Evolutionary conservation across 1,140 invertebrate genomes (phyloP).

Genomic region (Stegodyphus mimosarum): DNA sequence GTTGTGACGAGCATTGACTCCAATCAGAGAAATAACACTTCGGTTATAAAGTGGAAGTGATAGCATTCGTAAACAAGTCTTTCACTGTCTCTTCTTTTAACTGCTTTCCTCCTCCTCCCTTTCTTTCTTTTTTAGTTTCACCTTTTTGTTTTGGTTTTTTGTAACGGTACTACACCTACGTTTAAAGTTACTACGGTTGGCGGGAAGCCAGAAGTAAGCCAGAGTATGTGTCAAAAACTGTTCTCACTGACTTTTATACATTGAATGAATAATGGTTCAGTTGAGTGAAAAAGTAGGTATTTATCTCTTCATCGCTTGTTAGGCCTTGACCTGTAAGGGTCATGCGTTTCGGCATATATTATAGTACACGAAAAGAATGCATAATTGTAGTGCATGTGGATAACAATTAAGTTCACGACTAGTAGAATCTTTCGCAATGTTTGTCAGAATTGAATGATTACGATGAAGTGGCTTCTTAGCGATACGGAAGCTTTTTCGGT

Average conservation of each 20-base stretch:
- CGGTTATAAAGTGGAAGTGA: conserved; percentile 45
- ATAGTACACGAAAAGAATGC: conserved; percentile 25
- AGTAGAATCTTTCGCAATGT: not conserved
- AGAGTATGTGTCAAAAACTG: conserved; percentile 1
- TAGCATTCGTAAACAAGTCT: conserved; percentile 50
- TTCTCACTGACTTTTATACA: conserved; percentile 11
- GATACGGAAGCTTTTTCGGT: too few species aligned
- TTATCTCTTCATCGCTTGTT: conserved; percentile 44
- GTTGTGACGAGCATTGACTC: conserved; percentile 34
- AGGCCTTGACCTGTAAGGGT: conserved; percentile 32
- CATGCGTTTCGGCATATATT: conserved; percentile 47
- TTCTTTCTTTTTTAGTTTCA: conserved; percentile 10
- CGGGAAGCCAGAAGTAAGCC: conserved; percentile 20
- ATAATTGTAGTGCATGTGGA: conserved; percentile 47
- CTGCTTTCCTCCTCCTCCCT: not conserved
- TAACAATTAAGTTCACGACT: conserved; percentile 30
- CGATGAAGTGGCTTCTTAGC: too few species aligned
- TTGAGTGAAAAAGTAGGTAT: conserved; percentile 33
- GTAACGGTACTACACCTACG: conserved; percentile 30
- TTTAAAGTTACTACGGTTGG: conserved; percentile 53
- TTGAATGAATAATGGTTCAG: conserved; percentile 51
- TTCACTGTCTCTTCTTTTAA: conserved; percentile 2
- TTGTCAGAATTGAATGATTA: too few species aligned
- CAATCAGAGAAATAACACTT: conserved; percentile 43
- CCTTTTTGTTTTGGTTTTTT: not conserved